phyloP scores from a whole-genome alignment of 2,888 invertebrate genomes.

The Coleophora deauratella region DNA sequence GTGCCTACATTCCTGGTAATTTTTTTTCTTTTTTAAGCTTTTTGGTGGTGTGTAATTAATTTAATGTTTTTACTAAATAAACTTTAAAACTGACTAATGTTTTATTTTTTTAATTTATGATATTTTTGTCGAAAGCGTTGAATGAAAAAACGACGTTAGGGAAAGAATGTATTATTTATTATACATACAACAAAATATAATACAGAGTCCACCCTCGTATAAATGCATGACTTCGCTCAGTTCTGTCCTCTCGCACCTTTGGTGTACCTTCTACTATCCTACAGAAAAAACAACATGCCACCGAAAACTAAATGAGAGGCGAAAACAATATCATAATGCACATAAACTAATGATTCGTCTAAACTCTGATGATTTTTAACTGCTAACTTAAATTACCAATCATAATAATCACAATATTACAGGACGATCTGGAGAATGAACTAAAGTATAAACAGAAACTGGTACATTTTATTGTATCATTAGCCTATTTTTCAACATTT shows the following conservation, averaged over 20 bases:
- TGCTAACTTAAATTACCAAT: conserved; percentile 31
- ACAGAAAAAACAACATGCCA: conserved; percentile 6
- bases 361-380: conserved; percentile 22
- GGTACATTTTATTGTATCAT: no score
- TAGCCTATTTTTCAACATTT: no score
- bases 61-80: no score
- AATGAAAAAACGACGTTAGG: conserved; percentile 25
- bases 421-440: no score
- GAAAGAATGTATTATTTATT: conserved; percentile 52
- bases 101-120: no score
- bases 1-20: conserved; percentile 70
- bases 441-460: no score
- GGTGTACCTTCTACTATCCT: conserved; percentile 13
- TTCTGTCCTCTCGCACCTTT: conserved; percentile 27
- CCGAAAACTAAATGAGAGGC: conserved; percentile 12
- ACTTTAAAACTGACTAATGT: no score
- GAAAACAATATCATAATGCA: conserved; percentile 22
- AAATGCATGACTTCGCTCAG: conserved; percentile 32
- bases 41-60: conserved; percentile 33
- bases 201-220: conserved; percentile 38
- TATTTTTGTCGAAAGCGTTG: no score
- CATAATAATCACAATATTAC: conserved; percentile 24
- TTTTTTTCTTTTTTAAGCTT: conserved; percentile 30
- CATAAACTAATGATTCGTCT: conserved; percentile 17
- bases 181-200: conserved; percentile 53